Evolutionary conservation across 1,140 invertebrate species (phyloP).

Genomic region (Pogonomyrmex californicus): DNA sequence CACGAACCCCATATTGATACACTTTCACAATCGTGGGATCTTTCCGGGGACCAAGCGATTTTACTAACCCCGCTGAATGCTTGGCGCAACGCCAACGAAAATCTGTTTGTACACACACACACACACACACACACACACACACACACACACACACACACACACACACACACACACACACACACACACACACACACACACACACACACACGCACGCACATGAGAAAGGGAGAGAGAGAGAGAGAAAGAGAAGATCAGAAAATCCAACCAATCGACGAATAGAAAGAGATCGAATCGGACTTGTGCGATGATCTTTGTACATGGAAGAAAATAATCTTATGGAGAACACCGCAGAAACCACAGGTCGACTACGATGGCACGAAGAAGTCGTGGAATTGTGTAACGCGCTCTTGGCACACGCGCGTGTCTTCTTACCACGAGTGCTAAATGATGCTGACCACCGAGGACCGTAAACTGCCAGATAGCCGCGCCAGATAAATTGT

Average conservation of each 20-base stretch:
- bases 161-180: no score
- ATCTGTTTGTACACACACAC: constrained; percentile 64
- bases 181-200: no score
- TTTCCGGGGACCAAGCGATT: constrained; percentile 37
- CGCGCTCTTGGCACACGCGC: constrained; percentile 44
- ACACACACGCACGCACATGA: not conserved
- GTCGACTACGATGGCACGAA: constrained; percentile 10
- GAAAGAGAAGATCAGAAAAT: not conserved
- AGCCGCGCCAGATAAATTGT: constrained; percentile 42
- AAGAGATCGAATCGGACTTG: not conserved
- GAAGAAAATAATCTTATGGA: constrained; percentile 1
- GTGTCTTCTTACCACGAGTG: not conserved
- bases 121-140: not conserved
- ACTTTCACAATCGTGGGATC: constrained; percentile 72
- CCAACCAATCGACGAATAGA: not conserved
- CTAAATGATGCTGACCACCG: constrained; percentile 4
- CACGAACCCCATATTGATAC: constrained; percentile 61
- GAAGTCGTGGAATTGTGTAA: constrained; percentile 42
- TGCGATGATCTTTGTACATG: not conserved
- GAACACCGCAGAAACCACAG: no score
- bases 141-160: no score
- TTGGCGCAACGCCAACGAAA: constrained; percentile 67
- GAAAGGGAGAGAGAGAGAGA: not conserved
- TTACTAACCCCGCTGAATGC: constrained; percentile 26
- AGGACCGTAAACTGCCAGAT: constrained; percentile 16